These are phyloP conservation scores for Ips nitidus DNA, from an alignment of 1,140 invertebrate genomes.

Conservation along the genomic window DNA sequence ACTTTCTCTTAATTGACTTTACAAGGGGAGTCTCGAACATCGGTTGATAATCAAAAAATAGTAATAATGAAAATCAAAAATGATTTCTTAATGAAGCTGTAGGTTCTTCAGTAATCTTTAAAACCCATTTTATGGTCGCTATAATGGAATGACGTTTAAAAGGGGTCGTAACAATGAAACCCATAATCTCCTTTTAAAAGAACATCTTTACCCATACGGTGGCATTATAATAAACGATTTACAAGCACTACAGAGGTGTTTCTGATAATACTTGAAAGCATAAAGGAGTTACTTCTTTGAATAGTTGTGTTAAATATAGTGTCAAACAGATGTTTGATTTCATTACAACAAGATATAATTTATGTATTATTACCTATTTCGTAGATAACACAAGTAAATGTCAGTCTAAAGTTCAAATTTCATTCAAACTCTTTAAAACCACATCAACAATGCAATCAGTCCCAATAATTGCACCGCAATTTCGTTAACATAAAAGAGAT, in stretches of 20 bases:
- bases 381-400: no score
- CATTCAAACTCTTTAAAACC: no score
- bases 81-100: background rate
- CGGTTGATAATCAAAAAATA: no score
- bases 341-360: no score
- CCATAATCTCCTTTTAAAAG: conserved; percentile 3
- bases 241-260: background rate
- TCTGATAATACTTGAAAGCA: background rate
- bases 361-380: no score
- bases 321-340: no score
- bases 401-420: no score
- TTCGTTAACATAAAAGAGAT: background rate
- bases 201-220: background rate
- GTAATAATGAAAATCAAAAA: background rate
- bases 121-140: background rate
- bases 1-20: no score
- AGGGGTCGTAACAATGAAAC: background rate
- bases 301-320: no score
- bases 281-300: background rate
- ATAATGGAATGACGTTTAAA: conserved; percentile 5
- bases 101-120: background rate
- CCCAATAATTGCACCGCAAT: no score
- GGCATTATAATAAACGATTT: conserved; percentile 2
- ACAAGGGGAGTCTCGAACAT: background rate
- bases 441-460: no score